phyloP scores from a whole-genome alignment of 2,888 invertebrate species.

The Pelosia muscerda region DNA sequence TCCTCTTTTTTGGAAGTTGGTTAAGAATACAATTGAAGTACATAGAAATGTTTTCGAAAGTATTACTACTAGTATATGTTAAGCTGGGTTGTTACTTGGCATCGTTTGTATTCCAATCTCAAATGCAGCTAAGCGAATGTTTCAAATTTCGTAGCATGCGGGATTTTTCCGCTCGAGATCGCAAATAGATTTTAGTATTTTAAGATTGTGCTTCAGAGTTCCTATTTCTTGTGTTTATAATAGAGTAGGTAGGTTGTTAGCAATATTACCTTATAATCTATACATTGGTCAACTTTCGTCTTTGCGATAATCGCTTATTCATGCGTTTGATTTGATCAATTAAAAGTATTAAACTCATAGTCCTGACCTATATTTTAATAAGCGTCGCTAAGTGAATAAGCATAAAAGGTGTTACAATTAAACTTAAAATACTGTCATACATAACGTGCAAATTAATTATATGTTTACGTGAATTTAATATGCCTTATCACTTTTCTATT shows the following conservation, averaged over 20 bases:
- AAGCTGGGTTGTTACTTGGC: conserved; percentile 12
- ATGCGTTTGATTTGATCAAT: too few relatives aligned
- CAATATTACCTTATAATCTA: too few relatives aligned
- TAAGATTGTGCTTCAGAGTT: conserved; percentile 16
- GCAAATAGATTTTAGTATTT: conserved; percentile 15
- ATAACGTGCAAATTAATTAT: too few relatives aligned
- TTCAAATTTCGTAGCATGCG: conserved; percentile 14
- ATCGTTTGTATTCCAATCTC: conserved; percentile 20
- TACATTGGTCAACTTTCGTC: background rate
- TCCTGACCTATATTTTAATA: too few relatives aligned
- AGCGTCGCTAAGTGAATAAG: too few relatives aligned
- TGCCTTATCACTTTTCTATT: too few relatives aligned
- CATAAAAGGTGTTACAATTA: too few relatives aligned
- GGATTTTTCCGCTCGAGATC: conserved; percentile 12
- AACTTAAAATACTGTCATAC: too few relatives aligned
- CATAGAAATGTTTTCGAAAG: conserved; percentile 8
- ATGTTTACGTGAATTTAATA: too few relatives aligned
- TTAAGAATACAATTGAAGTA: conserved; percentile 13
- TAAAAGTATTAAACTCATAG: too few relatives aligned
- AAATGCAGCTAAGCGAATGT: conserved; percentile 14
- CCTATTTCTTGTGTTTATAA: background rate
- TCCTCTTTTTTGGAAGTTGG: too few relatives aligned
- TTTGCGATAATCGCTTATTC: background rate
- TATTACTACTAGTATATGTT: conserved; percentile 25
- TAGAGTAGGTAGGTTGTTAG: background rate